These are phyloP conservation scores for Rynchops niger DNA, from an alignment of 2,113 vertebrate genomes.

Conservation along the genomic window DNA sequence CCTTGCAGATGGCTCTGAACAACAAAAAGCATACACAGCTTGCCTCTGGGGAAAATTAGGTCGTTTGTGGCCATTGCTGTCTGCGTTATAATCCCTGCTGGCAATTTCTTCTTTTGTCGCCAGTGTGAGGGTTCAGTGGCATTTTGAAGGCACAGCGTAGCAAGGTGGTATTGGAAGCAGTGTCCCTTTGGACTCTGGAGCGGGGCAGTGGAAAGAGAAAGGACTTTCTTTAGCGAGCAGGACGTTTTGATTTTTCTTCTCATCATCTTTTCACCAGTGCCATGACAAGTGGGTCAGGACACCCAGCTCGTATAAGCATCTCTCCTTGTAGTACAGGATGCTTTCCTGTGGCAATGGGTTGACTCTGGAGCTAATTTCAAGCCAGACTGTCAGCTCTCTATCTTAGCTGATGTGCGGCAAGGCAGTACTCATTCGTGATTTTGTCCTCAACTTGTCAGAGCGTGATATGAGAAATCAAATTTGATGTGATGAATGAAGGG, in stretches of 20 bases:
- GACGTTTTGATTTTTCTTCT: not conserved
- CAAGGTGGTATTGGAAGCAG: not conserved
- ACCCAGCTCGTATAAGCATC: not conserved
- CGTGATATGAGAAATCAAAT: not conserved
- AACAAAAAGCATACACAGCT: not conserved
- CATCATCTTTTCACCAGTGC: not conserved
- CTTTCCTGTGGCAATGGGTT: not conserved
- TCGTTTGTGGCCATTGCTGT: not conserved
- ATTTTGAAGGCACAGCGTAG: not conserved
- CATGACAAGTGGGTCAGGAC: not conserved
- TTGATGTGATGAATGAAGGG: not conserved
- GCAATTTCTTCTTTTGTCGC: not conserved
- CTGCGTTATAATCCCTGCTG: not conserved
- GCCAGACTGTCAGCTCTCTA: not conserved
- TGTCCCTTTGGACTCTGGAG: not conserved
- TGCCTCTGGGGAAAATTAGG: constrained; percentile 45
- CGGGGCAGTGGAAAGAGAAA: not conserved
- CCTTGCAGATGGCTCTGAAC: constrained; percentile 58
- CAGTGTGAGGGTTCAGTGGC: not conserved
- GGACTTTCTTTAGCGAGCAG: not conserved
- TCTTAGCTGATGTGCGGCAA: not conserved
- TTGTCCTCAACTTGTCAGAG: not conserved
- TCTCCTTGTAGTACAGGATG: not conserved
- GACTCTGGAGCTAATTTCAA: not conserved
- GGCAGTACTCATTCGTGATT: not conserved